Conservation (phyloP, 1,140 invertebrate species). For the Apolygus lucorum region DNA sequence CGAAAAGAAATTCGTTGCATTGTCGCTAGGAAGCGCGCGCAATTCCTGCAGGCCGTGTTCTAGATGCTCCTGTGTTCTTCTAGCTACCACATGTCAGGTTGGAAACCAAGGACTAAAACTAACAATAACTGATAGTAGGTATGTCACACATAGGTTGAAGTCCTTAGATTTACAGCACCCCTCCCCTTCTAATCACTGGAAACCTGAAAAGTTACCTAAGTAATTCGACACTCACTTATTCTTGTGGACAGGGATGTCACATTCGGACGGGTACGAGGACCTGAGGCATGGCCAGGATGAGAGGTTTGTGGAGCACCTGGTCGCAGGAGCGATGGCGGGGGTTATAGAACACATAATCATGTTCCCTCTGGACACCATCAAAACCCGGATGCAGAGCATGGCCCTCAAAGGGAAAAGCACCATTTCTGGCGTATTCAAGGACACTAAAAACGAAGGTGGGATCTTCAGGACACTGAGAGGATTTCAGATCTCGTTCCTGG, state of each 20-base stretch:
- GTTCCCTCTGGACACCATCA: conserved; percentile 90
- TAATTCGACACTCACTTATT: too few relatives aligned
- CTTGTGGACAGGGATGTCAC: not conserved
- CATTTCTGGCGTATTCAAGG: not conserved
- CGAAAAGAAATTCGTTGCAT: too few relatives aligned
- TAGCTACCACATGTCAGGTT: too few relatives aligned
- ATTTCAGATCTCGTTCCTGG: conserved; percentile 82
- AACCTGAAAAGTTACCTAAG: too few relatives aligned
- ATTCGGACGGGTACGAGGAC: not conserved
- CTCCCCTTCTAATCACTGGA: too few relatives aligned
- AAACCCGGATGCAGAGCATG: conserved; percentile 95
- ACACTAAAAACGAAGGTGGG: conserved; percentile 61
- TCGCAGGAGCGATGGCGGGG: conserved; percentile 90
- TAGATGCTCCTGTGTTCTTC: too few relatives aligned
- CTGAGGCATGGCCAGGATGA: not conserved
- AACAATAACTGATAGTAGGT: too few relatives aligned
- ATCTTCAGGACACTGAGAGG: conserved; percentile 66
- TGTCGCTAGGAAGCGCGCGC: too few relatives aligned
- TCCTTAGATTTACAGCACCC: too few relatives aligned
- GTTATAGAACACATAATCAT: conserved; percentile 97
- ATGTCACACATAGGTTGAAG: too few relatives aligned
- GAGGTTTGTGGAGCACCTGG: conserved; percentile 73
- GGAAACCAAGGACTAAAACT: too few relatives aligned
- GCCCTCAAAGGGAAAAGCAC: conserved; percentile 37
- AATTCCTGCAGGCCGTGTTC: too few relatives aligned